A percentile compares a stretch with the other conserved stretches of the same genome.
Evolutionary conservation across 2,888 invertebrate genomes (phyloP).

Genomic region (Strigamia crassipes): DNA sequence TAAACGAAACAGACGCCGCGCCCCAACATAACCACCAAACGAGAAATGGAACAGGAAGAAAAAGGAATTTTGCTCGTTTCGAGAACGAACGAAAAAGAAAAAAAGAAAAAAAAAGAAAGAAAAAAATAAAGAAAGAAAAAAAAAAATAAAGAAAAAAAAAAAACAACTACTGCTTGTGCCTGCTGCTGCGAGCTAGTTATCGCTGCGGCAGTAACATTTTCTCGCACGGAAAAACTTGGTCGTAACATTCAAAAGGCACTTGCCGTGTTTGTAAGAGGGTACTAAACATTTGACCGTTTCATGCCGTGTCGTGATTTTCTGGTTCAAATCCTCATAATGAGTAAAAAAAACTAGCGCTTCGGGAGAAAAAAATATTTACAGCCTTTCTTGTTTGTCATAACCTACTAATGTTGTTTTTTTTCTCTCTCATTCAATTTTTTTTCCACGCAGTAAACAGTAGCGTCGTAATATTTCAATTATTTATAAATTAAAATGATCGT

Average conservation of each 20-base stretch:
- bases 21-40: slow-evolving; percentile 25
- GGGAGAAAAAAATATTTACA: background rate
- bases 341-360: background rate
- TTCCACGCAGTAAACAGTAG: background rate
- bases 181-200: slow-evolving; percentile 16
- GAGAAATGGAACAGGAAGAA: slow-evolving; percentile 39
- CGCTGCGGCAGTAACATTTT: background rate
- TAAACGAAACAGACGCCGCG: slow-evolving; percentile 40
- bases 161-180: background rate
- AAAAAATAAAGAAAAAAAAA: background rate
- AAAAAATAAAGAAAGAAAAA: no score
- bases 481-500: background rate
- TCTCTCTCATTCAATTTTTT: background rate
- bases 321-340: slow-evolving; percentile 29
- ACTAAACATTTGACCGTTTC: slow-evolving; percentile 27
- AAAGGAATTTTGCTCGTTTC: slow-evolving; percentile 26
- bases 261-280: slow-evolving; percentile 24
- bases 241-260: slow-evolving; percentile 24
- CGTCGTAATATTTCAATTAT: slow-evolving; percentile 5
- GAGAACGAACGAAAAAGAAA: background rate
- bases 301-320: slow-evolving; percentile 28
- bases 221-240: slow-evolving; percentile 12
- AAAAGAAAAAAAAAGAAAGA: slow-evolving; percentile 23
- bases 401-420: background rate
- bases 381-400: background rate